Conservation (phyloP, 2,113 vertebrate genomes). For the Grantiella picta region DNA sequence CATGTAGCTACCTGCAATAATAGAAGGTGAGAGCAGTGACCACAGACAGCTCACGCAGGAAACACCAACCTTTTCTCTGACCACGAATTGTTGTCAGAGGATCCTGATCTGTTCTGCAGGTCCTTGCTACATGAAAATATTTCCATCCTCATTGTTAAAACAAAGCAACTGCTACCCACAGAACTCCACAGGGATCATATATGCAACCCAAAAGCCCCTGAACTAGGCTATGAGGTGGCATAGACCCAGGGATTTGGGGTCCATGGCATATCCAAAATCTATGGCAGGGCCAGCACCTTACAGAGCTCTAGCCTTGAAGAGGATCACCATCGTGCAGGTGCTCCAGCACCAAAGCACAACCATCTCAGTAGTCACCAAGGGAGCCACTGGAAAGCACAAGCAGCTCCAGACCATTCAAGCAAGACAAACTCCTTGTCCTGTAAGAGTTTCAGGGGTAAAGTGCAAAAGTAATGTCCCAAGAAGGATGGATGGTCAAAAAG, state of each 20-base stretch:
- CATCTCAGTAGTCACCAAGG: neutral
- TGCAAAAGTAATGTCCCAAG: neutral
- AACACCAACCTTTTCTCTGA: neutral
- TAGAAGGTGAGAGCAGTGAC: neutral
- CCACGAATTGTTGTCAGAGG: neutral
- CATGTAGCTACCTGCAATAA: neutral
- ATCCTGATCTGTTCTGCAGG: neutral
- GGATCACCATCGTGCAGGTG: accelerated
- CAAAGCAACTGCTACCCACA: neutral
- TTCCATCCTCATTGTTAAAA: neutral
- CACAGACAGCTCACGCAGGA: neutral
- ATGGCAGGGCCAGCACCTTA: neutral
- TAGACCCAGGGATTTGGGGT: neutral
- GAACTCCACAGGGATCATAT: neutral
- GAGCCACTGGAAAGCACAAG: neutral
- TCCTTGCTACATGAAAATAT: neutral
- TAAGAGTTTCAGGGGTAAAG: neutral
- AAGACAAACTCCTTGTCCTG: neutral
- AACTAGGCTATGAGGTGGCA: neutral
- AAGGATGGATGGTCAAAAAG: neutral
- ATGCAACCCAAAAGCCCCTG: neutral
- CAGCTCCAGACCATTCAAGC: neutral
- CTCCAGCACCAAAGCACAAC: neutral
- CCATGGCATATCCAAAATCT: neutral
- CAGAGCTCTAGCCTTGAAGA: neutral